Evolutionary conservation across 1,140 invertebrate genomes (phyloP), one percentile per base, ranked within the genome.

Genomic region (Drosophila hydei): DNA sequence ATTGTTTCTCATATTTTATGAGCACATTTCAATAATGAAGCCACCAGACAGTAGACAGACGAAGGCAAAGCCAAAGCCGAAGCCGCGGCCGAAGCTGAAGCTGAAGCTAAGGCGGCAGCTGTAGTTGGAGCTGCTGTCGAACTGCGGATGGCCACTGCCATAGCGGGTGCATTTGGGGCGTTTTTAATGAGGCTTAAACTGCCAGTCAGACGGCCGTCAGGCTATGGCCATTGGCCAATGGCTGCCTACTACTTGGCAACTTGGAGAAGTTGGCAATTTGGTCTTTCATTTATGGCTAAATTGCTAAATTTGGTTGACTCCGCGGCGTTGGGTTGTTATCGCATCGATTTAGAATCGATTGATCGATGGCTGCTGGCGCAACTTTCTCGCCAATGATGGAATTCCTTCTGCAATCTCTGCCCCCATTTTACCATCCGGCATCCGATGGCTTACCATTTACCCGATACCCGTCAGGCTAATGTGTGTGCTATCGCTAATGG

Each of bases 1-100:
- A 87, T 85, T 87, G 87, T 87, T 87, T 85, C 67, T 81, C 83
- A 85, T 85, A 87, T 85, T 85, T 76, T 76, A 76, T 71, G 64
- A 73, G 74, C 48, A 30, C 74, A 76, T 76, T 76, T 76, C 70
- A 76, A 76, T 85, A 85, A 85, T 85, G 80, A 85, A 85, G 77
- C 64, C 60, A 47, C 48, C 30, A 52, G 55, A 48, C 71, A 27
- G 9, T 19, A 42, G 43, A 36, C 27, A 40, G 18, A 6, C 23
- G 12, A 9, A 30, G 21, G 2, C 50, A 54, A 25, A 38, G 19
- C 12, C 23, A 19, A 27, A 40, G 55, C 23, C 23, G 8, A 18
- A 12, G 25, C 4, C 6, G 33, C n/a, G 19, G 51, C 18, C 33
- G 6, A 14, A 48, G 33, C 45, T 9, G 16, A 5, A 36, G 27